phyloP scores from a whole-genome alignment of 92 coral and sea anemone genomes.

The Epizoanthus fatuus region DNA sequence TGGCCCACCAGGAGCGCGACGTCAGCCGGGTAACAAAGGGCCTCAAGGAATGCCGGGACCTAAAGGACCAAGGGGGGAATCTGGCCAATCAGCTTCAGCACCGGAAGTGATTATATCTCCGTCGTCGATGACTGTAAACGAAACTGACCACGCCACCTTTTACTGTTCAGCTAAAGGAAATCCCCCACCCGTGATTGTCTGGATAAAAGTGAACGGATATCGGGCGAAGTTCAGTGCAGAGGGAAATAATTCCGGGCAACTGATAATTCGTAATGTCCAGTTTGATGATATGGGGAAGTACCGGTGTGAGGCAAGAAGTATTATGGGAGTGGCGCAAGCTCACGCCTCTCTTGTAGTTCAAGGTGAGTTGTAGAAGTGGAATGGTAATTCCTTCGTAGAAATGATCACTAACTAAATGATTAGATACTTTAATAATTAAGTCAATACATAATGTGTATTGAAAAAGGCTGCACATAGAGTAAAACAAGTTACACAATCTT shows the following conservation, averaged over 20 bases:
- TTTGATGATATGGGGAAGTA: no score
- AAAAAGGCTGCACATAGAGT: no score
- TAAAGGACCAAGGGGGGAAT: neutral
- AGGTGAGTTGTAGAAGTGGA: neutral
- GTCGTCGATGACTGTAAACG: no score
- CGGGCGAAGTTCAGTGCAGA: no score
- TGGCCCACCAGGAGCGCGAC: neutral
- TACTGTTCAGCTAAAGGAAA: neutral
- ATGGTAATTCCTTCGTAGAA: neutral
- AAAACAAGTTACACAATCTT: no score
- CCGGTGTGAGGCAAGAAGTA: no score
- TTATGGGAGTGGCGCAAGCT: no score
- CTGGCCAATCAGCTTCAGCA: neutral
- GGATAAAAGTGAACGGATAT: neutral
- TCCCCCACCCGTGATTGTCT: neutral
- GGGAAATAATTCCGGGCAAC: no score
- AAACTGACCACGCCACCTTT: neutral
- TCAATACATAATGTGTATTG: no score
- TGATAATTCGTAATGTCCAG: no score
- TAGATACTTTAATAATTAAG: neutral
- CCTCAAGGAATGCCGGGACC: neutral
- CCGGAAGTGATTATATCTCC: neutral
- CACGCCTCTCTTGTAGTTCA: neutral
- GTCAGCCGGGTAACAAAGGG: neutral
- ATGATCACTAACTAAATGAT: neutral